Evolutionary conservation across 2,797 vertebrate genomes (phyloP).

Genomic region (Pelochelys cantorii): DNA sequence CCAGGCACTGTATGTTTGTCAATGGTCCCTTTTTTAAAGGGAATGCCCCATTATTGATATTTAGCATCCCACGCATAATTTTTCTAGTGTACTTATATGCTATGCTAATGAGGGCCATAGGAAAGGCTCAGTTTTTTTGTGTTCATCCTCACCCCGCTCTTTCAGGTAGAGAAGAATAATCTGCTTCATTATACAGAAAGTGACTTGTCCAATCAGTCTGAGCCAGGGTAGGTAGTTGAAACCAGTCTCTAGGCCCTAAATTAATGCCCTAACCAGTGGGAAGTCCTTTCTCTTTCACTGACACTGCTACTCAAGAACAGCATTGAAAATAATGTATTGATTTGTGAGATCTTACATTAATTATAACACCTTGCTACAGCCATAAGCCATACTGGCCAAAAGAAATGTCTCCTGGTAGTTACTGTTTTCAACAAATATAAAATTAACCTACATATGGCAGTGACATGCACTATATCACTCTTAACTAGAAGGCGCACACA

Average conservation of each 20-base stretch:
- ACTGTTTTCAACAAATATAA: background rate
- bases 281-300: background rate
- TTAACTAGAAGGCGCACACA: background rate
- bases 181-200: background rate
- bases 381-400: background rate
- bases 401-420: rapidly evolving
- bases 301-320: background rate
- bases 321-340: background rate
- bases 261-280: background rate
- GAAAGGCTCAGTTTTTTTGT: background rate
- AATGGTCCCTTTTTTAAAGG: background rate
- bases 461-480: background rate
- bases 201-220: background rate
- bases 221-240: background rate
- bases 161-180: background rate
- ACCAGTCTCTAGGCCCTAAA: background rate
- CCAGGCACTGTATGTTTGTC: background rate
- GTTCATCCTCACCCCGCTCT: background rate
- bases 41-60: background rate
- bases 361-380: background rate
- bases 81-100: background rate
- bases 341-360: background rate
- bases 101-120: background rate
- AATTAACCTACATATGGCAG: background rate
- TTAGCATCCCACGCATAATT: background rate